Evolutionary conservation across 2,113 vertebrate genomes (phyloP).

Genomic region (Myotis davidii): DNA sequence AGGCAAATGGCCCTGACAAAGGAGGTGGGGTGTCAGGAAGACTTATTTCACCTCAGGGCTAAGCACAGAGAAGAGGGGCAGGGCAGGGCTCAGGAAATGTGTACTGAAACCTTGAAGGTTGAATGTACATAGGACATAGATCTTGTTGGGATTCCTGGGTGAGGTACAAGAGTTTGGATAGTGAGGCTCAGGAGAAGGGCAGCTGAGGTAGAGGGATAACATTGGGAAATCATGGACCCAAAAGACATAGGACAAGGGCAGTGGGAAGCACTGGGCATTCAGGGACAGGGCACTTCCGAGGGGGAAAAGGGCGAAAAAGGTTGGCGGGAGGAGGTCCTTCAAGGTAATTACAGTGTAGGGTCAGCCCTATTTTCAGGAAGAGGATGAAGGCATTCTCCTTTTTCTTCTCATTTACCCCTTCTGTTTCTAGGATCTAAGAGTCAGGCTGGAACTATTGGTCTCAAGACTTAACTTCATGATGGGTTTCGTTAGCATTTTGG

Average conservation of each 20-base stretch:
- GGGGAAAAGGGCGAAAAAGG: not conserved
- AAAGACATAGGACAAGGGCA: not conserved
- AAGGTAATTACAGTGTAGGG: not conserved
- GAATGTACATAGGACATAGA: fast-evolving
- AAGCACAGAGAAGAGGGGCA: not conserved
- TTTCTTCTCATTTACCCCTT: not conserved
- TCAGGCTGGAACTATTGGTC: not conserved
- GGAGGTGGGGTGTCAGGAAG: too few relatives aligned
- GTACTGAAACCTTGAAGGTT: not conserved
- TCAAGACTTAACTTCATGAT: not conserved
- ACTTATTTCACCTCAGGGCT: not conserved
- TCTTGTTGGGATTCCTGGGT: not conserved
- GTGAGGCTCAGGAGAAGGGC: not conserved
- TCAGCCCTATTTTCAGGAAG: not conserved
- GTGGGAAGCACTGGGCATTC: not conserved
- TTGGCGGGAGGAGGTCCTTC: not conserved
- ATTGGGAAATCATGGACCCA: not conserved
- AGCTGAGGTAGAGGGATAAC: too few relatives aligned
- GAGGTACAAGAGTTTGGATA: not conserved
- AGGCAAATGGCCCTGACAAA: slow-evolving; percentile 3
- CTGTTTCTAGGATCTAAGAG: not conserved
- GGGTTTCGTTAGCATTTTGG: not conserved
- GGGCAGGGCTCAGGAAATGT: not conserved
- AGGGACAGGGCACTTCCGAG: not conserved
- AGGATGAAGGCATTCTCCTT: too few relatives aligned